phyloP scores from a whole-genome alignment of 2,113 vertebrate species.

The Nesoenas mayeri region DNA sequence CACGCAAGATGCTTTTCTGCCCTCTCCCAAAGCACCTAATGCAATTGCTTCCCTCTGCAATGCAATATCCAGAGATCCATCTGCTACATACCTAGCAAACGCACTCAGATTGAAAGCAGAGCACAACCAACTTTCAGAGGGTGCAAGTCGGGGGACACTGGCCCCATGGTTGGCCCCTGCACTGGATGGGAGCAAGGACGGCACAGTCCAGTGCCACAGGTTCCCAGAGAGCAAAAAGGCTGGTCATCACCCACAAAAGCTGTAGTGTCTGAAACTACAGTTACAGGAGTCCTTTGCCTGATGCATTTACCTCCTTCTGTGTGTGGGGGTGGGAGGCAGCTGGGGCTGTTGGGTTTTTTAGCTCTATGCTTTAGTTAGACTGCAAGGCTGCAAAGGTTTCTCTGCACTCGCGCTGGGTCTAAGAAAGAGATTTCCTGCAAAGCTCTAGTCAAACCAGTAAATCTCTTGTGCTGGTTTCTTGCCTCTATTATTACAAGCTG shows the following conservation, averaged over 20 bases:
- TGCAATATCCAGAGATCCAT: not conserved
- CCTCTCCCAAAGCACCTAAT: not conserved
- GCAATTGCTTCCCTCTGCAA: not conserved
- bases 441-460: not conserved
- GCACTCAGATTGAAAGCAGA: not conserved
- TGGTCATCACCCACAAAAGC: not conserved
- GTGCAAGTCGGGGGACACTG: not conserved
- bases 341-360: not conserved
- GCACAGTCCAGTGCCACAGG: not conserved
- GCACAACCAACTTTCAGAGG: not conserved
- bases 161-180: fast-evolving
- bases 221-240: not conserved
- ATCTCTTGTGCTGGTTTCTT: not conserved
- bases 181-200: not conserved
- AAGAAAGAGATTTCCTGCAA: not conserved
- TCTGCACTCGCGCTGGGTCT: not conserved
- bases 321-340: too few relatives aligned
- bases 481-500: not conserved
- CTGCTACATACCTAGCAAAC: fast-evolving
- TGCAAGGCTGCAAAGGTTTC: not conserved
- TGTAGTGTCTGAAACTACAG: not conserved
- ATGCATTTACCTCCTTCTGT: not conserved
- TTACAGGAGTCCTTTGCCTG: not conserved
- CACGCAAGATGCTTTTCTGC: not conserved
- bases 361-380: not conserved